phyloP scores from a whole-genome alignment of 1,140 invertebrate genomes.

The Orius insidiosus region DNA sequence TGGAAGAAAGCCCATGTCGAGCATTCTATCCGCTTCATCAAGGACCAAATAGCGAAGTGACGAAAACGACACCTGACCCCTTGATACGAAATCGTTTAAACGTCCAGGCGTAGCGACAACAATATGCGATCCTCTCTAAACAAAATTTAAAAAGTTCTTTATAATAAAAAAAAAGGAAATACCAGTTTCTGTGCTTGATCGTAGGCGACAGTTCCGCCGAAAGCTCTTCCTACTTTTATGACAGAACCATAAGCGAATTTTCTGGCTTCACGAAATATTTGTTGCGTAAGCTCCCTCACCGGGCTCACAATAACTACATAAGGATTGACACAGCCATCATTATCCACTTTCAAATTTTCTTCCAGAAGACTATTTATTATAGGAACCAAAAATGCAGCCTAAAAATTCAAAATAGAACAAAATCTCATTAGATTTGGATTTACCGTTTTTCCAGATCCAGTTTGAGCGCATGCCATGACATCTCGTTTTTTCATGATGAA shows the following conservation, averaged over 20 bases:
- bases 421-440: slow-evolving; percentile 13
- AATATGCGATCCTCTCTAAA: slow-evolving; percentile 72
- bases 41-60: slow-evolving; percentile 67
- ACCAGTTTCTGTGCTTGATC: slow-evolving; percentile 51
- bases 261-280: slow-evolving; percentile 70
- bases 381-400: slow-evolving; percentile 82
- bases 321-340: slow-evolving; percentile 62
- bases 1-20: slow-evolving; percentile 78
- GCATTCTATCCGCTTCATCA: slow-evolving; percentile 95
- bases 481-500: slow-evolving; percentile 62
- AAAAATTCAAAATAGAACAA: slow-evolving; percentile 21
- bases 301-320: slow-evolving; percentile 81
- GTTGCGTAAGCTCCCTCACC: slow-evolving; percentile 75
- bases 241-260: slow-evolving; percentile 67
- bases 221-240: slow-evolving; percentile 52
- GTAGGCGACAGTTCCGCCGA: slow-evolving; percentile 68
- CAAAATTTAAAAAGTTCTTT: too few species aligned
- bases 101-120: slow-evolving; percentile 88
- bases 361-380: slow-evolving; percentile 56
- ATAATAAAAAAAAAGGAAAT: slow-evolving; percentile 33
- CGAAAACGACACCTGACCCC: slow-evolving; percentile 50
- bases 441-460: slow-evolving; percentile 89
- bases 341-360: slow-evolving; percentile 30
- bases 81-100: slow-evolving; percentile 66
- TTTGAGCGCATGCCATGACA: slow-evolving; percentile 94